phyloP scores from a whole-genome alignment of 2,797 vertebrate genomes.

The Alca torda region DNA sequence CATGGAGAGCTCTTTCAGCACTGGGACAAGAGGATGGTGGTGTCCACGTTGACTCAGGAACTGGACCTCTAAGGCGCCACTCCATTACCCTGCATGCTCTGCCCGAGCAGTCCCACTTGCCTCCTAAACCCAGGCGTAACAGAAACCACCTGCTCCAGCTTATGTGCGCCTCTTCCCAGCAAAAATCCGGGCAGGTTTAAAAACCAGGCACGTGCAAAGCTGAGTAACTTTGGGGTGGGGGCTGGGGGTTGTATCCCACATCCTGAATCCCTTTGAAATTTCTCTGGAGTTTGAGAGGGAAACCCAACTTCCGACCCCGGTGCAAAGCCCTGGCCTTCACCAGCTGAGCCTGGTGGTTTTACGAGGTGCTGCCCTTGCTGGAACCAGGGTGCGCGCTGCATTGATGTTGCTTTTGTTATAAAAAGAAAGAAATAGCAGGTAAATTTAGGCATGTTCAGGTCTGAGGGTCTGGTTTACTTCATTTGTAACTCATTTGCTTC shows the following conservation, averaged over 20 bases:
- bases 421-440: not conserved
- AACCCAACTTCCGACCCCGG: not conserved
- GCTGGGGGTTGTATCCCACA: not conserved
- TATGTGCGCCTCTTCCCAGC: not conserved
- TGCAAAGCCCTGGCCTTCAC: not conserved
- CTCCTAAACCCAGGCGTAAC: not conserved
- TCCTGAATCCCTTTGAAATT: not conserved
- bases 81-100: not conserved
- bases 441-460: not conserved
- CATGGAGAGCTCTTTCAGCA: not conserved
- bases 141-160: not conserved
- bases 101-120: not conserved
- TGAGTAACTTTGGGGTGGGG: not conserved
- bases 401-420: not conserved
- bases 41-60: not conserved
- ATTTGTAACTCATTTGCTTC: not conserved
- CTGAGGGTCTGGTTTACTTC: not conserved
- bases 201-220: not conserved
- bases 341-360: not conserved
- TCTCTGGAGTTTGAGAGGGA: not conserved
- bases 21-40: not conserved
- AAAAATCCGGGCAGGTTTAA: not conserved
- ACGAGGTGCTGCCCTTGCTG: not conserved
- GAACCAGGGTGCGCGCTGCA: not conserved
- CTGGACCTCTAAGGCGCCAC: not conserved